These are phyloP conservation scores for Pristiophorus japonicus DNA, from an alignment of 2,113 vertebrate species.

Conservation along the genomic window DNA sequence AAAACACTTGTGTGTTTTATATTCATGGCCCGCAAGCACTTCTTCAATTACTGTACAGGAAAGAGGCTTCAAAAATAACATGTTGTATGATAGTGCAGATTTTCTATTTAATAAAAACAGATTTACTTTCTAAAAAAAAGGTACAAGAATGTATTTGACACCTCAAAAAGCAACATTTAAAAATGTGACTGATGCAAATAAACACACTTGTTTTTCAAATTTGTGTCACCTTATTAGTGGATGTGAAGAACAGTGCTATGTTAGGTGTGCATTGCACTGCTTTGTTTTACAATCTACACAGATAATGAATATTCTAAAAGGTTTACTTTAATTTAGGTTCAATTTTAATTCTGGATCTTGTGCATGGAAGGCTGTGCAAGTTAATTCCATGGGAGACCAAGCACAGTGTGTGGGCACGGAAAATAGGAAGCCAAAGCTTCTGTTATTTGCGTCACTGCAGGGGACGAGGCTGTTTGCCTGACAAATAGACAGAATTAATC, in stretches of 20 bases:
- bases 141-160: background rate
- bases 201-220: background rate
- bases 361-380: slow-evolving; percentile 45
- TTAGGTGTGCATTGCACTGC: background rate
- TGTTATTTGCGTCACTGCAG: slow-evolving; percentile 67
- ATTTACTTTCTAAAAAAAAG: background rate
- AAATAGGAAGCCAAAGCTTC: slow-evolving; percentile 66
- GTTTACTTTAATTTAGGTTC: slow-evolving; percentile 39
- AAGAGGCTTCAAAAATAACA: background rate
- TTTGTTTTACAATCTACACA: background rate
- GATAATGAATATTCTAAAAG: background rate
- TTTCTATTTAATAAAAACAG: background rate
- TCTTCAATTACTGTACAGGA: background rate
- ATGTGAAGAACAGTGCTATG: background rate
- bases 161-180: background rate
- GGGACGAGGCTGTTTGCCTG: slow-evolving; percentile 63
- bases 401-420: slow-evolving; percentile 75
- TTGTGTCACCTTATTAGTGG: background rate
- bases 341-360: slow-evolving; percentile 42
- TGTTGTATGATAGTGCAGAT: background rate
- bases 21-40: background rate
- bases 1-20: background rate
- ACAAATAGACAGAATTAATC: slow-evolving; percentile 69
- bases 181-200: background rate
- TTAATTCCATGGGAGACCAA: slow-evolving; percentile 77